Evolutionary conservation across 2,888 invertebrate genomes (phyloP), one percentile per base, ranked within the genome.

Genomic region (Oscheius sp.): DNA sequence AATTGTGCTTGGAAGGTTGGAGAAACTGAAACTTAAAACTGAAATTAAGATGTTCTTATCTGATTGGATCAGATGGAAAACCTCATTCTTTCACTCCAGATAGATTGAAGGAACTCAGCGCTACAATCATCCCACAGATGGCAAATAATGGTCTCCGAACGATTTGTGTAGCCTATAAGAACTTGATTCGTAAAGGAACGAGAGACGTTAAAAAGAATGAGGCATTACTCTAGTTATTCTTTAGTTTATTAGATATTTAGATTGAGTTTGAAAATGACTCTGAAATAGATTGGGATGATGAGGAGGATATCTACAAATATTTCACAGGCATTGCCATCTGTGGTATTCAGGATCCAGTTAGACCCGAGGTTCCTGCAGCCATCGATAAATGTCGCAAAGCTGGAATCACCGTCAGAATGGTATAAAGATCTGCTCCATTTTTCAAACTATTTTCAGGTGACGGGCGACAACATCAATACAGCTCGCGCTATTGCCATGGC

Each of bases 401-500:
- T 48, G 98, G 98, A 80, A 98, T 99, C 86, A 96, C 95, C 10
- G 98, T 75, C 1, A 37, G 72, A 63, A 74, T 77, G 74, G 74
- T 74, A 33, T 1, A n/a, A 46, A 46, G 20, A 46, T 45, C 15
- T 48, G n/a, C 31, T 31, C 17, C 25, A 53, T 53, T 52, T 4
- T 10, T 15, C 3, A 15, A 34, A 27, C 20, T 8, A n/a, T 45
- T n/a, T 27, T 27, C 50, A 68, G 69, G 89, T 89, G 15, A 89
- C 89, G 3, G 89, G 89, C 34, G 89, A 89, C 82, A 89, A 90
- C 75, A 87, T 90, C 45, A 89, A 97, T 90, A 99, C 98, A 45
- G 97, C 97, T 48, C 91, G 96, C 70, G 96, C 97, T 70, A 99
- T 98, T 87, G 96, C 98, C 42, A 90, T 92, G 82, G 96, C 97